Percentiles rank a stretch among this genome's conserved stretches.
These are phyloP conservation scores for Mellilla xanthometata DNA, from an alignment of 2,888 invertebrate genomes.

Conservation along the genomic window DNA sequence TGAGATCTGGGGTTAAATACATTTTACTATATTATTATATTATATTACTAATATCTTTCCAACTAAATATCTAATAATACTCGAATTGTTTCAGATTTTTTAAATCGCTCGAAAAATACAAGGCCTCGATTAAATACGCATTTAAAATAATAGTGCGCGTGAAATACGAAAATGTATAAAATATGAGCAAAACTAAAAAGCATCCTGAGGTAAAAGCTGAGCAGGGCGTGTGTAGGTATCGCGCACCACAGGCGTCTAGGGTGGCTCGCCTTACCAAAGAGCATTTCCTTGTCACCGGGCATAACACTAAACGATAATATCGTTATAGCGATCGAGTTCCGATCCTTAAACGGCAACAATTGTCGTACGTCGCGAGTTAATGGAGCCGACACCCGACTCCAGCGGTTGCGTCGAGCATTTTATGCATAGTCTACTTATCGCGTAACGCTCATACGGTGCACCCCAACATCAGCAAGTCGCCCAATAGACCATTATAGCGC, in stretches of 20 bases:
- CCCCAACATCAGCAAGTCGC: conserved; percentile 22
- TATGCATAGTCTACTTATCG: conserved; percentile 55
- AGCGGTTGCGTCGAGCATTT: conserved; percentile 40
- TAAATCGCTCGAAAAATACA: too few relatives aligned
- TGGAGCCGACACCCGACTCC: conserved; percentile 49
- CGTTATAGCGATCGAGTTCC: conserved; percentile 66
- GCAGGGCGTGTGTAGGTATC: conserved; percentile 24
- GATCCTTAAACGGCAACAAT: conserved; percentile 74
- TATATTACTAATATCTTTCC: too few relatives aligned
- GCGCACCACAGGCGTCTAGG: conserved; percentile 51
- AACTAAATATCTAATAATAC: too few relatives aligned
- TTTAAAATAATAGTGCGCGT: too few relatives aligned
- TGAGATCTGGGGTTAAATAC: too few relatives aligned
- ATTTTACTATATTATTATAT: too few relatives aligned
- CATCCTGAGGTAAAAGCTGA: conserved; percentile 14
- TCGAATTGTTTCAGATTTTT: too few relatives aligned
- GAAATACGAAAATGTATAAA: conserved; percentile 3
- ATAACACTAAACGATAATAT: conserved; percentile 79
- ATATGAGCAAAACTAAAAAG: conserved; percentile 1
- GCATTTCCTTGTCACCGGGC: conserved; percentile 78
- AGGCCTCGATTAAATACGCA: too few relatives aligned
- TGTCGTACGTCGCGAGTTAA: conserved; percentile 67
- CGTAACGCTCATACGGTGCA: conserved; percentile 38
- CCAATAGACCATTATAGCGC: conserved; percentile 7
- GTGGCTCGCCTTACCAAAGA: conserved; percentile 55